These are phyloP conservation scores for Zeus faber DNA, from an alignment of 2,113 vertebrate species.

Conservation along the genomic window DNA sequence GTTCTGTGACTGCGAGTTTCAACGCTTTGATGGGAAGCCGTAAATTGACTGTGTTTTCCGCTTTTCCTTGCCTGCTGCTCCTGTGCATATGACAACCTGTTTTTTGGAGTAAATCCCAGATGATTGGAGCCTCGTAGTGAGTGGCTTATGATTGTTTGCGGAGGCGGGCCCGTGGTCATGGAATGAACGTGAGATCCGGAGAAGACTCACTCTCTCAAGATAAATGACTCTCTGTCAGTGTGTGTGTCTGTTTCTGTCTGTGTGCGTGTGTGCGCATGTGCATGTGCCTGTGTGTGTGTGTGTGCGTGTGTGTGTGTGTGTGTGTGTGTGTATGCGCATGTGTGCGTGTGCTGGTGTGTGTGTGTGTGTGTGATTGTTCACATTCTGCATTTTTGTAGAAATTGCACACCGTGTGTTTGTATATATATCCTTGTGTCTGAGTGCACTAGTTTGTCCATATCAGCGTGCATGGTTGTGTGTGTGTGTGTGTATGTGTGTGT, in stretches of 20 bases:
- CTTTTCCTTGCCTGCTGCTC: constrained; percentile 18
- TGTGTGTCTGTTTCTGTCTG: not conserved
- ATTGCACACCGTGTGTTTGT: too few species aligned
- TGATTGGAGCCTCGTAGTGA: constrained; percentile 57
- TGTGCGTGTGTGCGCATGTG: not conserved
- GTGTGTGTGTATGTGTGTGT: too few species aligned
- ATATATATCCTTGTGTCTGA: too few species aligned
- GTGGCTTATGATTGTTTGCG: constrained; percentile 50
- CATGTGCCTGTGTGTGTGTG: too few species aligned
- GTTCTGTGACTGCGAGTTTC: constrained; percentile 22
- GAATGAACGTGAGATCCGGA: constrained; percentile 13
- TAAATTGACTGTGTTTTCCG: constrained; percentile 20
- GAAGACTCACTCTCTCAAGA: constrained; percentile 1
- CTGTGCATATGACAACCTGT: constrained; percentile 22
- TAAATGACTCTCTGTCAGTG: too few species aligned
- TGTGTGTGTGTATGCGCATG: too few species aligned
- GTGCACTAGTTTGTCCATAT: too few species aligned
- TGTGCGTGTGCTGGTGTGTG: too few species aligned
- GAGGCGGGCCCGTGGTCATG: constrained; percentile 28
- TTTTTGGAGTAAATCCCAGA: constrained; percentile 32
- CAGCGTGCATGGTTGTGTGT: too few species aligned
- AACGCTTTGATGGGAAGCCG: constrained; percentile 24
- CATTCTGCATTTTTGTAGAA: too few species aligned
- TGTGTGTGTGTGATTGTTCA: too few species aligned
- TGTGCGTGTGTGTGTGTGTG: too few species aligned